Conservation (phyloP, 1,140 invertebrate genomes). For the Mya arenaria region DNA sequence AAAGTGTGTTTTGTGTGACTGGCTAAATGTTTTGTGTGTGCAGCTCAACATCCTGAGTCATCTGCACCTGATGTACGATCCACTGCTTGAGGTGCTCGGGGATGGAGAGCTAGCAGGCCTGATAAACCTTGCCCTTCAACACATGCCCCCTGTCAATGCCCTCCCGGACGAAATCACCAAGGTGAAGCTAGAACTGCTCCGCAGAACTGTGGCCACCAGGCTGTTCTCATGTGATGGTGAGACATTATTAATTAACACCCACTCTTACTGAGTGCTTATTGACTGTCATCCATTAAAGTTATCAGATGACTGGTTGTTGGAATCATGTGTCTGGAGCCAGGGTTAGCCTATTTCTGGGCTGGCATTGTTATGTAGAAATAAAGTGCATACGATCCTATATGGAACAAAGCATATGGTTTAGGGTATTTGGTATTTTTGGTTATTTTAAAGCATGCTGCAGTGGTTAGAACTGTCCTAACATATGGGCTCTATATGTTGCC, state of each 20-base stretch:
- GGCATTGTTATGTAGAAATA: no score
- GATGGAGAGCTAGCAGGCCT: conserved; percentile 62
- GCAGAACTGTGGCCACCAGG: conserved; percentile 87
- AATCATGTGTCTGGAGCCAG: conserved; percentile 64
- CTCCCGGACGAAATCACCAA: conserved; percentile 56
- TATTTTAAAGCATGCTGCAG: no score
- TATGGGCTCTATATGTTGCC: no score
- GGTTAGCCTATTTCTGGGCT: conserved; percentile 88
- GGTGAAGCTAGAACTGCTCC: conserved; percentile 88
- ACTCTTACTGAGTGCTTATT: no score
- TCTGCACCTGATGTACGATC: conserved; percentile 62
- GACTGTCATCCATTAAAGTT: no score
- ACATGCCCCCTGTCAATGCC: conserved; percentile 60
- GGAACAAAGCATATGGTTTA: no score
- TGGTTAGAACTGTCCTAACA: no score
- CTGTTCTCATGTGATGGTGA: conserved; percentile 87
- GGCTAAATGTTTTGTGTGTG: no score
- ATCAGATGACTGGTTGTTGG: no score
- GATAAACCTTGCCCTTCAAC: conserved; percentile 55
- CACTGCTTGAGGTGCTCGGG: conserved; percentile 62
- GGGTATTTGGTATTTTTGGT: no score
- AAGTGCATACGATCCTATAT: no score
- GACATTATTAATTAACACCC: conserved; percentile 60
- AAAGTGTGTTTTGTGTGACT: no score
- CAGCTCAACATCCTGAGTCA: conserved; percentile 67